phyloP scores from a whole-genome alignment of 1,140 invertebrate genomes.

The Drosophila santomea region DNA sequence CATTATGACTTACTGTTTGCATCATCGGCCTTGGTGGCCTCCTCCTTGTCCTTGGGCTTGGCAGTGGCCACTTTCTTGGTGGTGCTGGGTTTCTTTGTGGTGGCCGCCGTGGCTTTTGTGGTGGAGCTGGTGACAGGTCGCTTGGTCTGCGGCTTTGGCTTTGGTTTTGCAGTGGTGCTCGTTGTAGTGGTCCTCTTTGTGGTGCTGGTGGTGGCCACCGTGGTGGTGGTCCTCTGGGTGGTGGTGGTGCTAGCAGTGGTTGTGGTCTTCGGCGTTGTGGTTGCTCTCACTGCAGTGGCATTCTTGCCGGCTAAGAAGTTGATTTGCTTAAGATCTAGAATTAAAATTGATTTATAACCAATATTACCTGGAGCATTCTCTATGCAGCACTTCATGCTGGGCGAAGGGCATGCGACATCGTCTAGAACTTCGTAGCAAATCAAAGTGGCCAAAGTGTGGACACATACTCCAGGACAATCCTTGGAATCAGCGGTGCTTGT shows the following conservation, averaged over 20 bases:
- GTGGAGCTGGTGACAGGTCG: constrained; percentile 83
- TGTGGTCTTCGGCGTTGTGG: constrained; percentile 63
- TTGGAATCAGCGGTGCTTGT: constrained; percentile 92
- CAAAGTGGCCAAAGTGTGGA: constrained; percentile 91
- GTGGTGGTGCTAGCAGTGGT: constrained; percentile 82
- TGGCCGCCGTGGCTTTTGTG: constrained; percentile 70
- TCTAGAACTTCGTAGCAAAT: constrained; percentile 94
- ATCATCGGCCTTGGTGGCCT: constrained; percentile 58
- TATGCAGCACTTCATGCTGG: constrained; percentile 93
- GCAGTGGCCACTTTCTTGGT: constrained; percentile 64
- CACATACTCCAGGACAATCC: constrained; percentile 94
- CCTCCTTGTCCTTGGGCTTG: constrained; percentile 65
- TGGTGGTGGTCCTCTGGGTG: constrained; percentile 72
- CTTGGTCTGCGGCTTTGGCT: constrained; percentile 75
- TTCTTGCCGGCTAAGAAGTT: constrained; percentile 54
- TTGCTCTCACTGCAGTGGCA: constrained; percentile 30
- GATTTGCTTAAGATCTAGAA: no score
- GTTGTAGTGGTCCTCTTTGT: constrained; percentile 78
- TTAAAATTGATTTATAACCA: constrained; percentile 1
- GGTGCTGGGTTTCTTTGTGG: constrained; percentile 68
- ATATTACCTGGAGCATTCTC: constrained; percentile 86
- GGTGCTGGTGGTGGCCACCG: constrained; percentile 73
- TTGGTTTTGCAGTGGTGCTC: constrained; percentile 71
- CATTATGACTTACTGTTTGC: constrained; percentile 71
- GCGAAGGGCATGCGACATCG: constrained; percentile 90